Evolutionary conservation across 2,888 invertebrate genomes (phyloP).

Genomic region (Cecidostiba fungosa): DNA sequence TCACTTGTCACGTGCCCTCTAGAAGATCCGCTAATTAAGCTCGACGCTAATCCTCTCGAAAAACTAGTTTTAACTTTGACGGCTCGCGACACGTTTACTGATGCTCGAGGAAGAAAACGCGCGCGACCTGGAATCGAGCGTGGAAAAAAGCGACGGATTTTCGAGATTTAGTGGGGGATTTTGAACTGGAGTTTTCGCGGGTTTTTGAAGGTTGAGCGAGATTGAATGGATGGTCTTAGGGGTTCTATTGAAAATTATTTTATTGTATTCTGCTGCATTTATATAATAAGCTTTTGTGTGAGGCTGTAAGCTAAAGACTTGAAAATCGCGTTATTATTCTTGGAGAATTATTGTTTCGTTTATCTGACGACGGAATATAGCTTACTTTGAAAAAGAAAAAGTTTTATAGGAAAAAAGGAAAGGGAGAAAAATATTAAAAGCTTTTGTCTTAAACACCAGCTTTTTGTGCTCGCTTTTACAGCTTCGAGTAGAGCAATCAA

Average conservation of each 20-base stretch:
- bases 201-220: not conserved
- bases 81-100: not conserved
- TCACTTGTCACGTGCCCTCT: not conserved
- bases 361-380: not conserved
- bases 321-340: not conserved
- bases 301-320: not conserved
- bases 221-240: not conserved
- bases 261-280: not conserved
- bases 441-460: not conserved
- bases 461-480: not conserved
- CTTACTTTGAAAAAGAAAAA: not conserved
- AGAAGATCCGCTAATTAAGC: slow-evolving; percentile 47
- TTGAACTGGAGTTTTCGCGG: not conserved
- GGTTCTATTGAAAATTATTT: not conserved
- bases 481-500: slow-evolving; percentile 31
- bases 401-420: not conserved
- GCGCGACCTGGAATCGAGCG: not conserved
- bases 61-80: slow-evolving; percentile 54
- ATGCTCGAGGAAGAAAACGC: not conserved
- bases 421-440: slow-evolving; percentile 11
- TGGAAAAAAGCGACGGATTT: not conserved
- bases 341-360: not conserved
- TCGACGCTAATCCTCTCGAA: slow-evolving; percentile 35
- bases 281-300: no score
- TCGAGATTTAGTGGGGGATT: not conserved